Evolutionary conservation across 2,797 vertebrate species (phyloP).

Genomic region (Sitta carolinensis): DNA sequence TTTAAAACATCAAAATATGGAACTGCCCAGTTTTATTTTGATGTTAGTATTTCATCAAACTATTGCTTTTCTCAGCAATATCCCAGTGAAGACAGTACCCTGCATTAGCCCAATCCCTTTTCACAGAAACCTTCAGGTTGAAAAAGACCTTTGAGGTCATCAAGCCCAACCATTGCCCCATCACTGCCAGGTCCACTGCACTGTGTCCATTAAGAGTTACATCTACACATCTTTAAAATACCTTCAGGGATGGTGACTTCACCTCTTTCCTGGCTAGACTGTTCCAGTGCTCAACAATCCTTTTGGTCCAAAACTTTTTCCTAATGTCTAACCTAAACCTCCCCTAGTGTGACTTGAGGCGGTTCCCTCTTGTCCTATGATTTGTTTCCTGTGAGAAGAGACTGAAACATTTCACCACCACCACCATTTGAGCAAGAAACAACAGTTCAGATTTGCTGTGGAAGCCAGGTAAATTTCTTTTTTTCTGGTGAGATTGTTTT

Average conservation of each 20-base stretch:
- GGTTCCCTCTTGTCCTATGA: background rate
- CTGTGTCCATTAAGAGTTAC: background rate
- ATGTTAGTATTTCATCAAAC: background rate
- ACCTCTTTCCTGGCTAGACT: background rate
- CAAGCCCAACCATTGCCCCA: background rate
- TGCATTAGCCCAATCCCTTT: background rate
- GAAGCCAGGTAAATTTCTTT: background rate
- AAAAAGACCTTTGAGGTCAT: background rate
- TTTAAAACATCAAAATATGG: background rate
- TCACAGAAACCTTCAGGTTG: background rate
- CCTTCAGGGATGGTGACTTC: background rate
- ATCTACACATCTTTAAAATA: background rate
- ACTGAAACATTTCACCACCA: background rate
- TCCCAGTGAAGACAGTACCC: background rate
- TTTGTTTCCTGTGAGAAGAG: background rate
- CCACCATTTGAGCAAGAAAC: background rate
- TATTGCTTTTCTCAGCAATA: background rate
- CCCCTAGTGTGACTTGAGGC: background rate
- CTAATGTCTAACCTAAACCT: background rate
- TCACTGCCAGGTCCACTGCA: background rate
- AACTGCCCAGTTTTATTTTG: background rate
- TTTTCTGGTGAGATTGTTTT: background rate
- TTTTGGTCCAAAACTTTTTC: background rate
- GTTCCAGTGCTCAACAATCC: background rate
- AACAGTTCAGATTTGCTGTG: background rate